Percentiles rank a stretch among this genome's conserved stretches.
Evolutionary conservation across 1,140 invertebrate species (phyloP).

Genomic region (Drosophila nannoptera): DNA sequence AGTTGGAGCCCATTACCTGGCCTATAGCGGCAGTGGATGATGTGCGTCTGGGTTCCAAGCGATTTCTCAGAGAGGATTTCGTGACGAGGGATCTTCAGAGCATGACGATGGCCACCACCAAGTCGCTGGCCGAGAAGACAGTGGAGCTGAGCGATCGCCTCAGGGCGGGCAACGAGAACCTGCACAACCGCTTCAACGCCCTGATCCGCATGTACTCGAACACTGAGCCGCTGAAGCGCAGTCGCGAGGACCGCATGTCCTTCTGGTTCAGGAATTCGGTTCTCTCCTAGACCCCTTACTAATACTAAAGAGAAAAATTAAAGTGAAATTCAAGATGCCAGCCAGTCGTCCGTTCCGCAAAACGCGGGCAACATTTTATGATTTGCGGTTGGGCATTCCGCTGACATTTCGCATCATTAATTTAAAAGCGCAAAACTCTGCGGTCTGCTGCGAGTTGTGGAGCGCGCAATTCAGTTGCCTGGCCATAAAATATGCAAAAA

Average conservation of each 20-base stretch:
- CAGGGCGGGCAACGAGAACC: conserved; percentile 51
- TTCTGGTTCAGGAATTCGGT: conserved; percentile 60
- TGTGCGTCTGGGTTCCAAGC: not conserved
- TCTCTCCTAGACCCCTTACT: conserved; percentile 43
- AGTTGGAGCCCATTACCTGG: not conserved
- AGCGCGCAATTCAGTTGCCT: conserved; percentile 19
- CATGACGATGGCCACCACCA: conserved; percentile 9
- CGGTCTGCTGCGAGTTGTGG: conserved; percentile 41
- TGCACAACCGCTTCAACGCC: conserved; percentile 39
- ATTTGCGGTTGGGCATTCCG: conserved; percentile 63
- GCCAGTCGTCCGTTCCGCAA: conserved; percentile 4
- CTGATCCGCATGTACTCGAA: conserved; percentile 31
- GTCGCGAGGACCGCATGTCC: conserved; percentile 53
- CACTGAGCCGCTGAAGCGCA: conserved; percentile 29
- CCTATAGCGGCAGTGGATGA: not conserved
- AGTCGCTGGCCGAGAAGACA: conserved; percentile 32
- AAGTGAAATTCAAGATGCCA: not conserved
- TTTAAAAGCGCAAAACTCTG: conserved; percentile 66
- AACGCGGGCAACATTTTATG: conserved; percentile 15
- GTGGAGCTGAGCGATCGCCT: conserved; percentile 37
- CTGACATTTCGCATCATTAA: conserved; percentile 64
- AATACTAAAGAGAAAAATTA: not conserved
- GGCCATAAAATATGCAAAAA: conserved; percentile 62
- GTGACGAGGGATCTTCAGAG: not conserved
- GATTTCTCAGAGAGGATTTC: conserved; percentile 5